Evolutionary conservation across 2,888 invertebrate genomes (phyloP).

Genomic region (Ichneumoninae sp.): DNA sequence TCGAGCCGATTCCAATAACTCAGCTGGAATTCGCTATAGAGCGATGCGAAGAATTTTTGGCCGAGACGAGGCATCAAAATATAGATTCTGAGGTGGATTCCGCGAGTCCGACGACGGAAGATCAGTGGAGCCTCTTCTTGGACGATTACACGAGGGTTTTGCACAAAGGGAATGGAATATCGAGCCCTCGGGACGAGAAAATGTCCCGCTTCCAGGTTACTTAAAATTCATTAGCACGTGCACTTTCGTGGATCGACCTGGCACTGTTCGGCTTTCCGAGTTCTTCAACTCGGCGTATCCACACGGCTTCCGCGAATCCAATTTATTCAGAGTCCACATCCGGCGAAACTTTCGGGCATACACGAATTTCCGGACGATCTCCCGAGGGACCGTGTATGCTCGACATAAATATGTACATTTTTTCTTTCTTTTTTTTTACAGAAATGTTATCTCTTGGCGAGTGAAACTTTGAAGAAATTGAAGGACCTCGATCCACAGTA

Average conservation of each 20-base stretch:
- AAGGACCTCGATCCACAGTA: constrained; percentile 78
- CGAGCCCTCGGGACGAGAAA: constrained; percentile 52
- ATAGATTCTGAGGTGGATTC: constrained; percentile 87
- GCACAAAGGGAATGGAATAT: constrained; percentile 84
- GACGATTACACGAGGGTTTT: constrained; percentile 88
- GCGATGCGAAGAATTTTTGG: constrained; percentile 89
- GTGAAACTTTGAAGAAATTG: constrained; percentile 71
- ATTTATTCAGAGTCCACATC: constrained; percentile 18
- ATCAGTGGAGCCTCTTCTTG: constrained; percentile 89
- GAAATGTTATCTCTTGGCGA: constrained; percentile 68
- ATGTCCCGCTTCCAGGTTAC: constrained; percentile 67
- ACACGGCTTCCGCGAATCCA: constrained; percentile 13
- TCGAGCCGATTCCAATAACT: constrained; percentile 82
- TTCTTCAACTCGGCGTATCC: constrained; percentile 8
- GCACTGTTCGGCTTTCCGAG: constrained; percentile 2
- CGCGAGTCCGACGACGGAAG: constrained; percentile 79
- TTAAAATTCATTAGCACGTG: constrained; percentile 58
- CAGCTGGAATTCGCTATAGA: constrained; percentile 90
- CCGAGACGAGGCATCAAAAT: constrained; percentile 85
- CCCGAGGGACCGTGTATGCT: constrained; percentile 2
- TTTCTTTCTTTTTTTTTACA: constrained; percentile 37
- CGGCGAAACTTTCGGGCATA: constrained; percentile 21
- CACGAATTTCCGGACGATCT: constrained; percentile 9
- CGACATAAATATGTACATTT: constrained; percentile 2
- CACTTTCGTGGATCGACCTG: constrained; percentile 20